Percentiles rank a stretch among this genome's conserved stretches.
These are phyloP conservation scores for Drosophila nikananu DNA, from an alignment of 1,140 invertebrate species.

Conservation along the genomic window DNA sequence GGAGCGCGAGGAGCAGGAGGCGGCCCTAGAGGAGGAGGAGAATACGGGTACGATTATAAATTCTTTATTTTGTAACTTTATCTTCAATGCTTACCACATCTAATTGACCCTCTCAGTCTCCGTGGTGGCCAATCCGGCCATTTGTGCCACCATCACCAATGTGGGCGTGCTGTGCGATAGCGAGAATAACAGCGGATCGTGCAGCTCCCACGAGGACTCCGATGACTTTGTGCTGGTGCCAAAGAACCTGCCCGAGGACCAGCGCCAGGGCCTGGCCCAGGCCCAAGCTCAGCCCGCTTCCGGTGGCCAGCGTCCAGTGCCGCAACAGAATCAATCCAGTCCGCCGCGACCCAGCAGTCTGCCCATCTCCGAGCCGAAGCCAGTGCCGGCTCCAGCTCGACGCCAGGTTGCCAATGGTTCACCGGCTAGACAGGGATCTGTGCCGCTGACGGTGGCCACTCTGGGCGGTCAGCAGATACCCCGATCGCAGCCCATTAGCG, in stretches of 20 bases:
- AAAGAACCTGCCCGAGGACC: slow-evolving; percentile 88
- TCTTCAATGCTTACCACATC: no score
- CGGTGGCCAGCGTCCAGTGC: slow-evolving; percentile 40
- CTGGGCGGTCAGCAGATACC: slow-evolving; percentile 87
- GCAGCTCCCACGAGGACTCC: slow-evolving; percentile 89
- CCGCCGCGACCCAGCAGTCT: slow-evolving; percentile 90
- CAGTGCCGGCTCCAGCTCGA: slow-evolving; percentile 90
- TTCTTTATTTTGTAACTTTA: not conserved
- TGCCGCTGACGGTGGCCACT: slow-evolving; percentile 63
- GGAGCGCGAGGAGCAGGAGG: slow-evolving; percentile 70
- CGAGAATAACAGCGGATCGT: slow-evolving; percentile 86
- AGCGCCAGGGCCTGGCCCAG: slow-evolving; percentile 62
- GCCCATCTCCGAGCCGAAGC: slow-evolving; percentile 91
- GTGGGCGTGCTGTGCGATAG: slow-evolving; percentile 83
- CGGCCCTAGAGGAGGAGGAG: slow-evolving; percentile 66
- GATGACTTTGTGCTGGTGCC: slow-evolving; percentile 96
- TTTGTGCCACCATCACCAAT: slow-evolving; percentile 83
- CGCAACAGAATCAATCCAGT: slow-evolving; percentile 85
- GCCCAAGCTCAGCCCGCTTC: slow-evolving; percentile 20
- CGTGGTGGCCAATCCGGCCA: slow-evolving; percentile 82
- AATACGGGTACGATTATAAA: slow-evolving; percentile 55
- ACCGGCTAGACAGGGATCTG: slow-evolving; percentile 44
- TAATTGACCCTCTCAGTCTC: slow-evolving; percentile 58
- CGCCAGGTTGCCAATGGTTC: slow-evolving; percentile 66
- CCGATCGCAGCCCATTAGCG: slow-evolving; percentile 93